Evolutionary conservation across 2,797 vertebrate genomes (phyloP), one percentile per base, ranked within the genome.

Genomic region (Anguilla obscura): DNA sequence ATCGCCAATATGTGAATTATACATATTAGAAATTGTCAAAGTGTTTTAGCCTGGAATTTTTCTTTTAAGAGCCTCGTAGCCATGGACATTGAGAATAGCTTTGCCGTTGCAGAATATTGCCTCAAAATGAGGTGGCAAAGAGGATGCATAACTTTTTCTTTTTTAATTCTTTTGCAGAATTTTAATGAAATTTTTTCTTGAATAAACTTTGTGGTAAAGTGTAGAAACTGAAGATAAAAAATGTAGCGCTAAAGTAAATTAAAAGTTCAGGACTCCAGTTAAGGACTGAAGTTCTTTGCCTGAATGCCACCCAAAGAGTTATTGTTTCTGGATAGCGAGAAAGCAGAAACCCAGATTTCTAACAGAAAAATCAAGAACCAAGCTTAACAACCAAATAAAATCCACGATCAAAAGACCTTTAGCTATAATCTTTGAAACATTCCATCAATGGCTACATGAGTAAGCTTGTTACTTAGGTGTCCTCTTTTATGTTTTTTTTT

Each of bases 361-460:
- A 33, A 74, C 10, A 30, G n/a, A 52, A 52, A 52, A 52, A 52
- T 52, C n/a, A 12, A 14, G 24, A 30, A 54, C 6, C 74, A 80
- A 80, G 50, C 50, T 60, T 45, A 87, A 69, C 69, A 71, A n/a
- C 8, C 48, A 74, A 76, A 50, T 30, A 36, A 86, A 74, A 86
- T 86, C 45, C 10, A 12, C 24, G 60, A 52, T 86, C 69, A 76
- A 66, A 12, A 33, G 48, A 86, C 16, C 48, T 74, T 52, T 74
- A 9, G 69, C 69, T 74, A 8, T 9, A 74, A n/a, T 6, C 6
- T n/a, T 71, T 71, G 69, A 30, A 33, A 76, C 33, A 76, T 76
- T 14, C 71, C 71, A 3, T 79, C 16, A 79, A 40, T 14, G 40
- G 33, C 14, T 3, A 45, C 12, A 12, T 7, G 21, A 56, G 71